Conservation (phyloP, 1,140 invertebrate species). For the Anagrus nilaparvatae region DNA sequence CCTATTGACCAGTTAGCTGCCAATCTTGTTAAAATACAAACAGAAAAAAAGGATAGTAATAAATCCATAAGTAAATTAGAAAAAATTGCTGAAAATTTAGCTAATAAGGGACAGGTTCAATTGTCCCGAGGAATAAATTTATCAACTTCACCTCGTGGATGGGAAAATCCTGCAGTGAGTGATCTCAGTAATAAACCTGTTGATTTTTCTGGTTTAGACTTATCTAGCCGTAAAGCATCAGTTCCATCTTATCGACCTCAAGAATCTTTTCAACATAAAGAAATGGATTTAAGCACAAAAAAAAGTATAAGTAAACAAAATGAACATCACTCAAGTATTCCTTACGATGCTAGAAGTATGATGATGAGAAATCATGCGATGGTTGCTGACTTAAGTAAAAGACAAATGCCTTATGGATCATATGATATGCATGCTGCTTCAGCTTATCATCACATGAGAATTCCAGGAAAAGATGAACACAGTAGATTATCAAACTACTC, state of each 20-base stretch:
- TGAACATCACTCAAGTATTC: constrained; percentile 16
- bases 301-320: constrained; percentile 26
- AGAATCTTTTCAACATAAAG: constrained; percentile 29
- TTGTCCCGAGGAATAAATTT: constrained; percentile 32
- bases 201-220: constrained; percentile 38
- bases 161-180: constrained; percentile 26
- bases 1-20: constrained; percentile 37
- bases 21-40: constrained; percentile 34
- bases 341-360: constrained; percentile 29
- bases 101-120: constrained; percentile 28
- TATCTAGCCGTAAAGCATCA: constrained; percentile 33
- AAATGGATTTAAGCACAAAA: constrained; percentile 38
- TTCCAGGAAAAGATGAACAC: constrained; percentile 23
- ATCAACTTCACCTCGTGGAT: constrained; percentile 29
- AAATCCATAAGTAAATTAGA: constrained; percentile 36
- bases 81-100: constrained; percentile 38
- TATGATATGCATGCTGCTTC: constrained; percentile 26
- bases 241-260: constrained; percentile 22
- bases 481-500: constrained; percentile 37
- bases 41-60: constrained; percentile 35
- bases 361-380: constrained; percentile 37
- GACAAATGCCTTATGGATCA: constrained; percentile 28
- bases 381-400: constrained; percentile 36
- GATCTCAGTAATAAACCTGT: constrained; percentile 24
- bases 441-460: constrained; percentile 25